Percentiles rank a stretch among this genome's conserved stretches.
Conservation (phyloP, 2,797 vertebrate species). For the Urophycis tenuis region DNA sequence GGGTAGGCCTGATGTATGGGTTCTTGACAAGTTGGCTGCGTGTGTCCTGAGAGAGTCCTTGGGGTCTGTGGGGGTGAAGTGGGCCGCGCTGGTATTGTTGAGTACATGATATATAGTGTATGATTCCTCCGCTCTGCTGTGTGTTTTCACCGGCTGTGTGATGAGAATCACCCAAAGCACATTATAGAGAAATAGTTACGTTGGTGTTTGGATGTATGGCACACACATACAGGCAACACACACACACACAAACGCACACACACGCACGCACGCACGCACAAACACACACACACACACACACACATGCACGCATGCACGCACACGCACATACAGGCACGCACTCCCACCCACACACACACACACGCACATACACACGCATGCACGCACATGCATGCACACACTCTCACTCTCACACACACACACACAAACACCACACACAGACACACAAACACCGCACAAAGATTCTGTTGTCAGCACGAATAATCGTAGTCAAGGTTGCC, state of each 20-base stretch:
- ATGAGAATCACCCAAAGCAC: not conserved
- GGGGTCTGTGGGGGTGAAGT: not conserved
- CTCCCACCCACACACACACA: too few relatives aligned
- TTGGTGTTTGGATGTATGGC: not conserved
- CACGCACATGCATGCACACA: too few relatives aligned
- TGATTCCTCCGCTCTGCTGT: not conserved
- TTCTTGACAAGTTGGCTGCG: not conserved
- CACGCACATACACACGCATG: too few relatives aligned
- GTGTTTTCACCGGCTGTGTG: not conserved
- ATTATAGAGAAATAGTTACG: not conserved
- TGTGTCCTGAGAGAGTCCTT: not conserved
- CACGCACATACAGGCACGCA: too few relatives aligned
- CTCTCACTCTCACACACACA: too few relatives aligned
- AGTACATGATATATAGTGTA: too few relatives aligned
- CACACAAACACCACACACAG: too few relatives aligned
- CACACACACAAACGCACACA: too few relatives aligned
- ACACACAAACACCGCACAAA: too few relatives aligned
- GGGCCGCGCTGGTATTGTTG: too few relatives aligned
- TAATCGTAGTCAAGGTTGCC: conserved; percentile 60
- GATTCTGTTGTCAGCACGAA: conserved; percentile 47
- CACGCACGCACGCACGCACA: not conserved
- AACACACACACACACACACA: not conserved
- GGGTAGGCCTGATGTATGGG: not conserved
- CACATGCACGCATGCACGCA: not conserved
- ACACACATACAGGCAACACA: not conserved